phyloP scores from a whole-genome alignment of 53 echinoderm and acorn worm species.

The Luidia sarsii region DNA sequence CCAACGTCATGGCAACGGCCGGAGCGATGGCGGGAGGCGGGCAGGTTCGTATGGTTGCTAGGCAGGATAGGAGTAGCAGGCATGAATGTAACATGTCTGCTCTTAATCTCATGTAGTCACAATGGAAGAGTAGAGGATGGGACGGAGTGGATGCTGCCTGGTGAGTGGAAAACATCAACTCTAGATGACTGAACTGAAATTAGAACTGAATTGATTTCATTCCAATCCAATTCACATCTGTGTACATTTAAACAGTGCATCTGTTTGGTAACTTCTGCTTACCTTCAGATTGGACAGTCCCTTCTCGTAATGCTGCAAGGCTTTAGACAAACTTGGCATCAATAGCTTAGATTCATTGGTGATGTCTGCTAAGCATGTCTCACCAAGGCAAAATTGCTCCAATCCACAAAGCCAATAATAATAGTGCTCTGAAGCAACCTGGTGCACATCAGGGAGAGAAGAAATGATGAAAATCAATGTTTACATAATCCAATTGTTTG shows the following conservation, averaged over 20 bases:
- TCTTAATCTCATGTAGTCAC: constrained; percentile 86
- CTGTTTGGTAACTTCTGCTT: no score
- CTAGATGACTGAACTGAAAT: no score
- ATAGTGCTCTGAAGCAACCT: constrained; percentile 98
- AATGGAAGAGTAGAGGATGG: constrained; percentile 90
- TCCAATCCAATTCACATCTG: no score
- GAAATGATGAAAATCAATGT: no score
- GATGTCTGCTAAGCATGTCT: constrained; percentile 76
- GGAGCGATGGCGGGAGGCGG: constrained; percentile 98
- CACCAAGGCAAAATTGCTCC: constrained; percentile 84
- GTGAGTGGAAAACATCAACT: no score
- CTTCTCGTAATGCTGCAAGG: constrained; percentile 89
- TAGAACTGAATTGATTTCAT: no score
- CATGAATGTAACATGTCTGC: constrained; percentile 91
- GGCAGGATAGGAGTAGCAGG: constrained; percentile 81
- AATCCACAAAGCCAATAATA: constrained; percentile 95
- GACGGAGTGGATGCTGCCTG: constrained; percentile 90
- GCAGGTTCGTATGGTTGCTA: constrained; percentile 86
- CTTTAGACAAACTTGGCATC: constrained; percentile 70
- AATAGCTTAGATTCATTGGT: constrained; percentile 65
- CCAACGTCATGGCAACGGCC: constrained; percentile 92
- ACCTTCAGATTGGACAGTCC: constrained; percentile 91
- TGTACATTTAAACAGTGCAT: no score
- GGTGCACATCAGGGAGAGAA: background rate
- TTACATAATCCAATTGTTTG: no score